These are phyloP conservation scores for Ameiurus melas DNA, from an alignment of 2,113 vertebrate species.

Conservation along the genomic window DNA sequence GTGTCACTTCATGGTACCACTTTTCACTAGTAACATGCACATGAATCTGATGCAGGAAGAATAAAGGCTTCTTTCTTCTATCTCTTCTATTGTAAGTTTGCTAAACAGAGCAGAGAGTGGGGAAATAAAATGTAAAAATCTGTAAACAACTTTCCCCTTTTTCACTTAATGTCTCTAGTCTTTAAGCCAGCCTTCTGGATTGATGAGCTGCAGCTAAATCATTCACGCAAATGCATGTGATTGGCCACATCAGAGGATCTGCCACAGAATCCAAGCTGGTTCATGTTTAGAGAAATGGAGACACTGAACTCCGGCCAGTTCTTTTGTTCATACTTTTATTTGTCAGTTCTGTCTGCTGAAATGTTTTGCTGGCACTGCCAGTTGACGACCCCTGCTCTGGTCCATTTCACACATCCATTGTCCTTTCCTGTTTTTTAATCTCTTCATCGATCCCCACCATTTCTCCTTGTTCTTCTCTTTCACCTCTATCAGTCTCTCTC, in stretches of 20 bases:
- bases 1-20: background rate
- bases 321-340: background rate
- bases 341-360: background rate
- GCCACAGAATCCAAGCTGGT: background rate
- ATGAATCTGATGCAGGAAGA: background rate
- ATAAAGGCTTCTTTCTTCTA: background rate
- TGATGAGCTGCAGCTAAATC: background rate
- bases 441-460: background rate
- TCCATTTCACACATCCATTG: background rate
- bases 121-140: background rate
- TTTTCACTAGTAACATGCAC: background rate
- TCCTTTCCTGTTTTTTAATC: background rate
- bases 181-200: background rate
- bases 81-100: background rate
- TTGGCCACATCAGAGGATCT: background rate
- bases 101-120: background rate
- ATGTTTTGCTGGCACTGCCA: background rate
- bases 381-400: background rate
- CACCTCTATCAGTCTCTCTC: background rate
- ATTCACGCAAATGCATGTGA: background rate
- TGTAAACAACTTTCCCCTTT: too few relatives aligned
- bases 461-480: background rate
- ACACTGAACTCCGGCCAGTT: background rate
- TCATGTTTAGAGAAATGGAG: background rate
- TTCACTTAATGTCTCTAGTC: background rate